phyloP scores from a whole-genome alignment of 2,888 invertebrate genomes.

The Fragum fragum region DNA sequence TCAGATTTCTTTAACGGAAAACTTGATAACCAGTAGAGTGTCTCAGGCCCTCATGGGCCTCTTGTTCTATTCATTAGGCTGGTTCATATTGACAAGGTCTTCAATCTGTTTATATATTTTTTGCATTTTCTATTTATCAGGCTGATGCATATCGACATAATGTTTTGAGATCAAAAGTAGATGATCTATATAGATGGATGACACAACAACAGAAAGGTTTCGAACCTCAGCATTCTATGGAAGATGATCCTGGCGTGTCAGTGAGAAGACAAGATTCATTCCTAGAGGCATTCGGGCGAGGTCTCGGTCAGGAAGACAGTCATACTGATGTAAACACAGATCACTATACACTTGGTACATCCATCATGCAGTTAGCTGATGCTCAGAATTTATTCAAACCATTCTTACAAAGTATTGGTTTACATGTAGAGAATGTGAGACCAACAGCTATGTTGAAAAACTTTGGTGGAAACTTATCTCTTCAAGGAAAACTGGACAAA shows the following conservation, averaged over 20 bases:
- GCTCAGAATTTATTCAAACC: slow-evolving; percentile 93
- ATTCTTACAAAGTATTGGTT: slow-evolving; percentile 94
- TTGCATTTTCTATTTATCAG: slow-evolving; percentile 7
- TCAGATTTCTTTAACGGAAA: no score
- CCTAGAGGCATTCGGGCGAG: slow-evolving; percentile 82
- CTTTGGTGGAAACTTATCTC: slow-evolving; percentile 92
- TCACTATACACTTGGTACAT: slow-evolving; percentile 81
- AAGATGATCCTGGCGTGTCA: slow-evolving; percentile 70
- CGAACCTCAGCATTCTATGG: slow-evolving; percentile 75
- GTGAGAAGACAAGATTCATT: slow-evolving; percentile 83
- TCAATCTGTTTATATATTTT: no score
- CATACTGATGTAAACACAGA: slow-evolving; percentile 76
- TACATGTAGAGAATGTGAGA: slow-evolving; percentile 90
- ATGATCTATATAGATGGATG: slow-evolving; percentile 97
- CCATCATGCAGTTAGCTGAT: slow-evolving; percentile 91
- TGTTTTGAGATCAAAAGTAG: slow-evolving; percentile 65
- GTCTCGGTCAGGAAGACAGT: slow-evolving; percentile 85
- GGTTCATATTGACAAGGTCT: no score
- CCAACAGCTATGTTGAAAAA: slow-evolving; percentile 91
- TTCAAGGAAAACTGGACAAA: slow-evolving; percentile 92
- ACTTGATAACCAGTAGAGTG: no score
- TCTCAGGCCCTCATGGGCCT: no score
- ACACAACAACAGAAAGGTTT: slow-evolving; percentile 92
- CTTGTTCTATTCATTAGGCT: no score
- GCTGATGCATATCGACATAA: slow-evolving; percentile 30